Evolutionary conservation across 2,113 vertebrate species (phyloP).

Genomic region (Empidonax alnorum): DNA sequence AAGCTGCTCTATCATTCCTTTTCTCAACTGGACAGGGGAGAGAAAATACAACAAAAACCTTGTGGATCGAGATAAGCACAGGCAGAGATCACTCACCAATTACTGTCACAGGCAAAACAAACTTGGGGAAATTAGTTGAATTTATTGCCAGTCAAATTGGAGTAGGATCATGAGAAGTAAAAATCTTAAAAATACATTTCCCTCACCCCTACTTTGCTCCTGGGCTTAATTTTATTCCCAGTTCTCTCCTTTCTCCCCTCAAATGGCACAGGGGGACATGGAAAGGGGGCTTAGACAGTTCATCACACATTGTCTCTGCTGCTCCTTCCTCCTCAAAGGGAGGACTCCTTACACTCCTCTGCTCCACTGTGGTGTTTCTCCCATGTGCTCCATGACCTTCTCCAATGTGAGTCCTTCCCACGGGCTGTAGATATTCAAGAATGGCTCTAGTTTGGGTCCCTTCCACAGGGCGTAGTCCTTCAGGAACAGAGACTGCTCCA

Average conservation of each 20-base stretch:
- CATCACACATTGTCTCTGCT: neutral
- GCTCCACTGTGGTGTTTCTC: neutral
- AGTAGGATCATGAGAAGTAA: neutral
- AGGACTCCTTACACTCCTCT: neutral
- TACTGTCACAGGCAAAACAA: neutral
- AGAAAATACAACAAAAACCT: neutral
- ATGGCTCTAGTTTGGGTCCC: neutral
- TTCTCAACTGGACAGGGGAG: neutral
- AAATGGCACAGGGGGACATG: neutral
- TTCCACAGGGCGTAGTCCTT: neutral
- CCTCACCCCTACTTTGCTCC: neutral
- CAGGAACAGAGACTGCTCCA: neutral
- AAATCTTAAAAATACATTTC: neutral
- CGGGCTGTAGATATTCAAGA: neutral
- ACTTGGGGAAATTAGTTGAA: neutral
- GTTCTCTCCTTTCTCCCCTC: neutral
- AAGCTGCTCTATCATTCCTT: neutral
- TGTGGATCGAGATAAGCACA: accelerated
- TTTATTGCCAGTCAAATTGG: neutral
- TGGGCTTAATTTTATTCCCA: neutral
- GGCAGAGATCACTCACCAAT: neutral
- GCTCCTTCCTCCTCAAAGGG: neutral
- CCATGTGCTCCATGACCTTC: neutral
- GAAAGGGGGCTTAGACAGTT: neutral
- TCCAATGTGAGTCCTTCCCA: neutral